A percentile compares a stretch with the other conserved stretches of the same genome.
Conservation (phyloP, 2,888 invertebrate genomes). For the Eilema caniola region DNA sequence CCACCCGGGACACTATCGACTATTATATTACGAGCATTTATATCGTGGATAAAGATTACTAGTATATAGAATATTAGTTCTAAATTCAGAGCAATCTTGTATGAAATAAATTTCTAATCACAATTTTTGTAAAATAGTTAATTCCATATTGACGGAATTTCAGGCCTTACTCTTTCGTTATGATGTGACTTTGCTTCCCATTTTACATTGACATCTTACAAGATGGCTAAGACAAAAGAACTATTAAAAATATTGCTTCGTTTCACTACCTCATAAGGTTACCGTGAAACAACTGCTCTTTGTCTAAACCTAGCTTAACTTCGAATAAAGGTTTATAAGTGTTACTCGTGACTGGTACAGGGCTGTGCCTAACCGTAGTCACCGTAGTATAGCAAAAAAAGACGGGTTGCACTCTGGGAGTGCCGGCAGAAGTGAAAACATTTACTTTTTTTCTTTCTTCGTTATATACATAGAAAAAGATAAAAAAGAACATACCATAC, state of each 20-base stretch:
- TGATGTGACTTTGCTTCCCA: too few relatives aligned
- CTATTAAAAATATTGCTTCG: not conserved
- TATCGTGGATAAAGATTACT: not conserved
- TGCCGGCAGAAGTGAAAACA: too few relatives aligned
- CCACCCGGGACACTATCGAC: not conserved
- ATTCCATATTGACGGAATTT: too few relatives aligned
- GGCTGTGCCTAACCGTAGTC: slow-evolving; percentile 42
- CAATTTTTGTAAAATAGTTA: too few relatives aligned
- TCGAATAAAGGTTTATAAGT: slow-evolving; percentile 58
- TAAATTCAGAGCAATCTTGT: too few relatives aligned
- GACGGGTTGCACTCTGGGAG: too few relatives aligned
- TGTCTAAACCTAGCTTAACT: slow-evolving; percentile 32
- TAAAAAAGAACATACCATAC: too few relatives aligned
- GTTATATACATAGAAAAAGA: too few relatives aligned
- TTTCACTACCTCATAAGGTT: not conserved
- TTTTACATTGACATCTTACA: not conserved
- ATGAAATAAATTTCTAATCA: too few relatives aligned
- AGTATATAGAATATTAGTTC: not conserved
- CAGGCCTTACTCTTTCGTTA: too few relatives aligned
- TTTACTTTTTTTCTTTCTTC: too few relatives aligned
- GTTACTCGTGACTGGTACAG: slow-evolving; percentile 61
- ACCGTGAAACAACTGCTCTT: not conserved
- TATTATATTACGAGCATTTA: not conserved
- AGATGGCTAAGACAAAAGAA: not conserved
- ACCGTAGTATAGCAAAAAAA: too few relatives aligned